Percentiles rank a stretch among this genome's conserved stretches.
Evolutionary conservation across 2,797 vertebrate genomes (phyloP).

Genomic region (Eutrigla gurnardus): DNA sequence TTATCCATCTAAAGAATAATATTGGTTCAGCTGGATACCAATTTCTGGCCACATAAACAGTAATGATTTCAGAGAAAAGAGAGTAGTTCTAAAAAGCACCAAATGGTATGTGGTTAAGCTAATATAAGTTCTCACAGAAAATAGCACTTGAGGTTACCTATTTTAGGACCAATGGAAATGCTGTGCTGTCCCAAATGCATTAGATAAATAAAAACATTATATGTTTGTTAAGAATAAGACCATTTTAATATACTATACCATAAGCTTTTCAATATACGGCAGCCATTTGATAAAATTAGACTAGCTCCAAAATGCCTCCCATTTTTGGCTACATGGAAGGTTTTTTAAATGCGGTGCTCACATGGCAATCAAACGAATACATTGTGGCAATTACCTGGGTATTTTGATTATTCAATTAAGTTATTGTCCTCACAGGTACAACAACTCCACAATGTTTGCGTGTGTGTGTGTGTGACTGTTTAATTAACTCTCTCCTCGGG

Average conservation of each 20-base stretch:
- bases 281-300: neutral
- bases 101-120: neutral
- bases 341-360: slow-evolving; percentile 15
- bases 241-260: neutral
- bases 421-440: slow-evolving; percentile 53
- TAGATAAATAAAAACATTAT: too few species aligned
- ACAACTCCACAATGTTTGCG: slow-evolving; percentile 37
- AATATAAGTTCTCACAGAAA: neutral
- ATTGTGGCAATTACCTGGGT: slow-evolving; percentile 30
- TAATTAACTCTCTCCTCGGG: slow-evolving; percentile 79
- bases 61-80: slow-evolving; percentile 14
- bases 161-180: neutral
- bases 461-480: slow-evolving; percentile 45
- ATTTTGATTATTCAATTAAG: slow-evolving; percentile 54
- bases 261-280: neutral
- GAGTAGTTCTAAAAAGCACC: neutral
- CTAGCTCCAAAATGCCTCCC: neutral
- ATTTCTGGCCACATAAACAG: neutral
- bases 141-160: neutral
- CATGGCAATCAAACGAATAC: slow-evolving; percentile 22
- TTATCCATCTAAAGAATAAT: neutral
- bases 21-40: slow-evolving; percentile 18
- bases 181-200: neutral
- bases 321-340: neutral
- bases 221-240: neutral